These are phyloP conservation scores for Grammomys surdaster DNA, from an alignment of 2,113 vertebrate genomes.

Conservation along the genomic window DNA sequence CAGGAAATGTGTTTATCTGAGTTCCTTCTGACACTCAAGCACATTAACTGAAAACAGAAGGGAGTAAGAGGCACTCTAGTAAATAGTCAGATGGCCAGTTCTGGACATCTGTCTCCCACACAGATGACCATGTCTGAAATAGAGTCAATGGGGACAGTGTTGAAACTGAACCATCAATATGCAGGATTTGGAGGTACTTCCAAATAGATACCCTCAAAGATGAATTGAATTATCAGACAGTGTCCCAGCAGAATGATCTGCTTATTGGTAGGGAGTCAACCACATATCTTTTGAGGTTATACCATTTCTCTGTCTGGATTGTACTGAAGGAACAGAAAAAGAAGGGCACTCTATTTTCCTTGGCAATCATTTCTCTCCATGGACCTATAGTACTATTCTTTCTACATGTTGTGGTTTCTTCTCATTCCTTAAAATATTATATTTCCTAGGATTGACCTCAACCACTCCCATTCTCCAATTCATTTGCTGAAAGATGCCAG, in stretches of 20 bases:
- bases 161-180: background rate
- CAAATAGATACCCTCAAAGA: background rate
- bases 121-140: background rate
- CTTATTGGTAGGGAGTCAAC: background rate
- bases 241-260: background rate
- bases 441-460: background rate
- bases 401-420: background rate
- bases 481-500: background rate
- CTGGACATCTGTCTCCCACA: background rate
- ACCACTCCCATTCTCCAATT: background rate
- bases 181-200: background rate
- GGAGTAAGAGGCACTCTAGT: background rate
- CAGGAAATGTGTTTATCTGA: background rate
- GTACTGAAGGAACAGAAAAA: background rate
- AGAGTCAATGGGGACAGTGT: too few relatives aligned
- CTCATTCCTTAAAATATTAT: background rate
- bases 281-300: background rate
- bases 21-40: background rate
- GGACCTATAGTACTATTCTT: background rate
- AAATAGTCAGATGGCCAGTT: background rate
- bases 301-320: background rate
- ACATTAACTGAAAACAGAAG: background rate
- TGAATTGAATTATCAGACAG: background rate
- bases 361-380: background rate
- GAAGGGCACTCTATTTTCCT: background rate